Base-by-base conservation (phyloP, 2,888 invertebrate genomes). In the Baccha elongata region DNA sequence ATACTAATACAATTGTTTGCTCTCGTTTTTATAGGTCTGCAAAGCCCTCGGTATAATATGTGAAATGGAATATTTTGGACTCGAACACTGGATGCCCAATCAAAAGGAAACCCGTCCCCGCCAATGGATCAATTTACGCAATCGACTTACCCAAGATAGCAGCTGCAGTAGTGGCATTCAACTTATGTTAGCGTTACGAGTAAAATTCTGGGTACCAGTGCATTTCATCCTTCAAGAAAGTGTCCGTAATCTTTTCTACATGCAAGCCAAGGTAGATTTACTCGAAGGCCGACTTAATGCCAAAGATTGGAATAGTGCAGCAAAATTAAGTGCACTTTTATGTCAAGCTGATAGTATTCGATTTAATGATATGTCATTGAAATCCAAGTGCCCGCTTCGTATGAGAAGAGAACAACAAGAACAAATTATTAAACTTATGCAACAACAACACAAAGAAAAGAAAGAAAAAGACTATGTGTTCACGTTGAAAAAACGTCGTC, bases 151-250 rank as follows among this genome's bases (percentile, higher is more conserved):
- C 5, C 88, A 88, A 40, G 90, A 90, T 76, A 86, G 89, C 8
- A 87, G 89, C 71, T 89, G 88, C 85, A 75, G 87, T 62, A 88
- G 87, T 64, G 87, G 89, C 48, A 87, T 89, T n/a, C 89, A 88
- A 29, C 46, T 90, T 26, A 89, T 88, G 89, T 85, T 91, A n/a
- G 90, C 90, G 1, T 83, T 91, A 52, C 87, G 91, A 2, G 96
- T 97, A 86, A 97, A 97, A 91, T 97, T 97, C 92, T 97, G 96
- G 96, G 97, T 97, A 48, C 96, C 96, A 2, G 97, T 97, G 2
- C 97, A 97, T 91, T 93, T 95, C 78, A 93, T 97, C 79, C 93
- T 96, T 83, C 96, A 96, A 90, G 96, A 96, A 88, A 94, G 94
- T 42, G 97, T 96, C 19, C 94, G 96, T 4, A 88, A 96, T 90